Evolutionary conservation across 2,888 invertebrate species (phyloP).

Genomic region (Drosophila siamana): DNA sequence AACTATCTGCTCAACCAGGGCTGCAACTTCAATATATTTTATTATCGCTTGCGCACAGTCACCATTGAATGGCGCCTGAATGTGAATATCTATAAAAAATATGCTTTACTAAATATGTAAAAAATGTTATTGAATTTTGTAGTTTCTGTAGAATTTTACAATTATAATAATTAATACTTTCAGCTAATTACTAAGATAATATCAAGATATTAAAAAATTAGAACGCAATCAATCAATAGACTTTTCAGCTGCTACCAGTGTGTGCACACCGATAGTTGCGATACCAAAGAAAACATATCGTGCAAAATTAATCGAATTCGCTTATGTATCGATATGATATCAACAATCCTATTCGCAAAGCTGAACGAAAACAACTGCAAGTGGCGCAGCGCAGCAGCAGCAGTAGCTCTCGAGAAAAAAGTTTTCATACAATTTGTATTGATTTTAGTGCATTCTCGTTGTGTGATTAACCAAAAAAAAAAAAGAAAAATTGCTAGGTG

Average conservation of each 20-base stretch:
- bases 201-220: neutral
- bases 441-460: slow-evolving; percentile 50
- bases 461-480: slow-evolving; percentile 20
- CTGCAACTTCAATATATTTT: neutral
- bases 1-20: neutral
- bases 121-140: too few species aligned
- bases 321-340: slow-evolving; percentile 45
- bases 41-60: neutral
- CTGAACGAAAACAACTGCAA: slow-evolving; percentile 57
- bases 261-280: slow-evolving; percentile 11
- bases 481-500: slow-evolving; percentile 13
- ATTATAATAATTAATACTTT: too few species aligned
- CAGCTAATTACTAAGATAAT: neutral
- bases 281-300: slow-evolving; percentile 15
- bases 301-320: slow-evolving; percentile 3
- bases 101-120: too few species aligned
- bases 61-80: neutral
- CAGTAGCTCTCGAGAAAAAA: slow-evolving; percentile 31
- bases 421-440: slow-evolving; percentile 42
- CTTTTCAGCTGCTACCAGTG: slow-evolving; percentile 14
- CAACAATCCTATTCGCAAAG: slow-evolving; percentile 52
- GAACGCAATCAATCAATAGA: neutral
- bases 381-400: slow-evolving; percentile 51
- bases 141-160: too few species aligned
- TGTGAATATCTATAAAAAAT: too few species aligned